Evolutionary conservation across 2,113 vertebrate genomes (phyloP), one percentile per base, ranked within the genome.

Genomic region (Varanus salvator): DNA sequence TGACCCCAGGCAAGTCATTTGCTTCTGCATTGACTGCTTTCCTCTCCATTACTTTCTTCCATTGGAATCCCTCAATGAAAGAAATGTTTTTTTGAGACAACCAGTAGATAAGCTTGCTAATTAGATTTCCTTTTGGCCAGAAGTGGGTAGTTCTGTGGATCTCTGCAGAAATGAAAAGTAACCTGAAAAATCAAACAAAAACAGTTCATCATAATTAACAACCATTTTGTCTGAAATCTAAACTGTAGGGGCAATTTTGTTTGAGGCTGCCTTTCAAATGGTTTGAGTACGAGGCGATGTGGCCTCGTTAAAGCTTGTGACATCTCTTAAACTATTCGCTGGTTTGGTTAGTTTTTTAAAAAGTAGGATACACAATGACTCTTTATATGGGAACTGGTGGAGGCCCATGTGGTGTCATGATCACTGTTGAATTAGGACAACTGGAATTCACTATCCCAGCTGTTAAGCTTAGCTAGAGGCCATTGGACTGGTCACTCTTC

Each of bases 1-100:
- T 87, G 78, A 76, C 57, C 48, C 72, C 23, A 14, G 15, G 6
- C 80, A 31, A 48, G 80, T 68, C 11, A 14, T 48, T 76, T 48
- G 48, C 77, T 38, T 75, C 44, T 54, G 71, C 0, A 0, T n/a
- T 78, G 74, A 88, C 3, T 0, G 75, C 0, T 0, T 72, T 69
- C 87, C 34, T 44, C 90, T n/a, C n/a, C n/a, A n/a, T n/a, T n/a
- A n/a, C n/a, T n/a, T n/a, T n/a, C n/a, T n/a, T n/a, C n/a, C n/a
- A n/a, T n/a, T n/a, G n/a, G 80, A 48, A 75, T 76, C 38, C 69
- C 4, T 66, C 87, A 83, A 64, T 23, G 38, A 68, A 60, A 48
- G 38, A 68, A 44, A 48, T 64, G 4, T 44, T 76, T 64, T 60
- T 19, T 64, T 15, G 74, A 17, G 75, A 19, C 88, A 57, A 38